Base-by-base conservation (phyloP, 2,797 vertebrate genomes). In the Aphelocoma californica region DNA sequence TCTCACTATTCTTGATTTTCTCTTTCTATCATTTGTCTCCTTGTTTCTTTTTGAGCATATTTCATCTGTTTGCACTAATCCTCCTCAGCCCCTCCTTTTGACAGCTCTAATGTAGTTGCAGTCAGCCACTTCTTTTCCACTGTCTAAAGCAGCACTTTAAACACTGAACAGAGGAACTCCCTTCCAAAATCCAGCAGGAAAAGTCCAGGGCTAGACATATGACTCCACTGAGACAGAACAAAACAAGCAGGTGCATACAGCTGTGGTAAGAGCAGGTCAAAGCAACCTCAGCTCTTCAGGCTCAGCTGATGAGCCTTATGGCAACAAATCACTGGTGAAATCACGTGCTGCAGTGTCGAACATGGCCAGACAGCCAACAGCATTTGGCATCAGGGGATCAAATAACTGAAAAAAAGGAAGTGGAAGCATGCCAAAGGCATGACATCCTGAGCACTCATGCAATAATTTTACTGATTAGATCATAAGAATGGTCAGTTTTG, bases 251-350 rank as follows among this genome's bases (percentile, higher is more conserved):
- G 29, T 18, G 11, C 24, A 51, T 29, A 67, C 53, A 78, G 73
- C 34, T 86, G 74, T 48, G 40, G 82, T 86, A 94, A 92, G 80
- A 80, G 70, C 79, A 88, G 44, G 58, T 91, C 89, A 94, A 67
- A 94, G 51, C 45, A 95, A 12, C 29, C 57, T 79, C 66, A 75
- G 81, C 77, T 66, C 92, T 88, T 51, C 81, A 62, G 57, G 66
- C 71, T 93, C 64, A 85, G 88, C 85, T 66, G 31, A 92, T 60
- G 54, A 81, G 29, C 85, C 62, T 75, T 57, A 45, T 62, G 71
- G 91, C 83, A 92, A 78, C 73, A 89, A 92, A 64, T 23, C 71
- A 42, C 51, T 42, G 58, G 38, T 47, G 70, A 78, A 96, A 92
- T 86, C 70, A 86, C 12, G 42, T 60, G 86, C 90, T 65, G 77